phyloP scores from a whole-genome alignment of 2,888 invertebrate species.

The Parthenolecanium corni region DNA sequence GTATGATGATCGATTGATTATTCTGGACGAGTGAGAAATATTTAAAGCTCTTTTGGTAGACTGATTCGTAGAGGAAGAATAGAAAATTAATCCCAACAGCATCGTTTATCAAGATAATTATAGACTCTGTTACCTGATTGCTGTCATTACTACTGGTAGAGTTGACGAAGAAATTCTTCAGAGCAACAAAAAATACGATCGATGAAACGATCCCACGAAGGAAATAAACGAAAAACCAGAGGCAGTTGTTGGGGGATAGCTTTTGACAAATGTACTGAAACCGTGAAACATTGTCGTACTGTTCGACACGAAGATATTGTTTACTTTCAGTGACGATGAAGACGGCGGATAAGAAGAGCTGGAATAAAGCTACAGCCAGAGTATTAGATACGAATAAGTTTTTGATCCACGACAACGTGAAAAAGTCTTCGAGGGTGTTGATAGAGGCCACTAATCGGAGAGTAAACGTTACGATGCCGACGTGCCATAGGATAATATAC shows the following conservation, averaged over 20 bases:
- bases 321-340: constrained; percentile 13
- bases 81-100: constrained; percentile 4
- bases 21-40: constrained; percentile 17
- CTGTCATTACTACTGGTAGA: background rate
- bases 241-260: constrained; percentile 4
- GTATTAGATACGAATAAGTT: constrained; percentile 2
- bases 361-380: constrained; percentile 8
- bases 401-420: constrained; percentile 11
- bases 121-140: constrained; percentile 12
- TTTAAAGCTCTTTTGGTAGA: constrained; percentile 17
- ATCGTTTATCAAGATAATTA: constrained; percentile 4
- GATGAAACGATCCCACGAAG: constrained; percentile 15
- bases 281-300: constrained; percentile 9
- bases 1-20: constrained; percentile 2
- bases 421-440: constrained; percentile 7
- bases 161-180: constrained; percentile 17
- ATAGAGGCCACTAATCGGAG: constrained; percentile 15
- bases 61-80: constrained; percentile 5
- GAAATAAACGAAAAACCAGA: constrained; percentile 21
- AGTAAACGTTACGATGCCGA: background rate
- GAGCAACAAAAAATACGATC: constrained; percentile 21
- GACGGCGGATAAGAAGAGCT: constrained; percentile 10
- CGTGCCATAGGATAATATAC: constrained; percentile 15
- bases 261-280: constrained; percentile 16
- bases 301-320: constrained; percentile 9